phyloP scores from a whole-genome alignment of 1,140 invertebrate genomes.

The Campoletis sonorensis region DNA sequence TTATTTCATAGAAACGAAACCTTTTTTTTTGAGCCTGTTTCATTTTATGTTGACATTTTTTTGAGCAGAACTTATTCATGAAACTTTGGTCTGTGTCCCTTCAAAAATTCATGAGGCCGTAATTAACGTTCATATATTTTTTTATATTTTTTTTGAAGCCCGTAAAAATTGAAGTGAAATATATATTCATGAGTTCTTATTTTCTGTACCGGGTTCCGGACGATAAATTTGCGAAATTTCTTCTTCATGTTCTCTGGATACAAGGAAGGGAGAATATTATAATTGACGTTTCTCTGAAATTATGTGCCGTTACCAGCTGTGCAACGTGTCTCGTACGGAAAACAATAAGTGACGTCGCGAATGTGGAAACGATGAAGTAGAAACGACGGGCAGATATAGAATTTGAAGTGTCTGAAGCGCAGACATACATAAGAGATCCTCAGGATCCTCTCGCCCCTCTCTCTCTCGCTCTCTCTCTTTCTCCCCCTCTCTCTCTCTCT shows the following conservation, averaged over 20 bases:
- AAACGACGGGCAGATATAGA: conserved; percentile 19
- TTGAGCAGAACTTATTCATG: too few relatives aligned
- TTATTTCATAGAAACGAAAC: too few relatives aligned
- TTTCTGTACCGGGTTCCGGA: too few relatives aligned
- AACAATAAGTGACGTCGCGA: conserved; percentile 16
- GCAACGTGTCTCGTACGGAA: conserved; percentile 2
- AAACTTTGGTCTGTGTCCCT: too few relatives aligned
- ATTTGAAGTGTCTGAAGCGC: not conserved
- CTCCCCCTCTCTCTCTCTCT: not conserved
- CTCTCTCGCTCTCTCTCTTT: too few relatives aligned
- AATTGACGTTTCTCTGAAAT: conserved; percentile 12
- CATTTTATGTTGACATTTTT: too few relatives aligned
- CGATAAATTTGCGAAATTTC: not conserved
- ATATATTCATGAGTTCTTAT: too few relatives aligned
- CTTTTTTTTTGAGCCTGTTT: too few relatives aligned
- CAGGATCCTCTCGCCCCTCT: not conserved
- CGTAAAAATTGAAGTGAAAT: too few relatives aligned
- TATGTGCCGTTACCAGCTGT: conserved; percentile 16
- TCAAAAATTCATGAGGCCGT: too few relatives aligned
- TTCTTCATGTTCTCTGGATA: not conserved
- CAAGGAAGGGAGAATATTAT: not conserved
- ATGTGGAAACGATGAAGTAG: not conserved
- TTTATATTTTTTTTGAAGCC: too few relatives aligned
- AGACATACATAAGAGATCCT: not conserved
- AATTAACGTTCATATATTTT: too few relatives aligned